These are phyloP conservation scores for Plecotus auritus DNA, from an alignment of 2,113 vertebrate genomes.

Conservation along the genomic window DNA sequence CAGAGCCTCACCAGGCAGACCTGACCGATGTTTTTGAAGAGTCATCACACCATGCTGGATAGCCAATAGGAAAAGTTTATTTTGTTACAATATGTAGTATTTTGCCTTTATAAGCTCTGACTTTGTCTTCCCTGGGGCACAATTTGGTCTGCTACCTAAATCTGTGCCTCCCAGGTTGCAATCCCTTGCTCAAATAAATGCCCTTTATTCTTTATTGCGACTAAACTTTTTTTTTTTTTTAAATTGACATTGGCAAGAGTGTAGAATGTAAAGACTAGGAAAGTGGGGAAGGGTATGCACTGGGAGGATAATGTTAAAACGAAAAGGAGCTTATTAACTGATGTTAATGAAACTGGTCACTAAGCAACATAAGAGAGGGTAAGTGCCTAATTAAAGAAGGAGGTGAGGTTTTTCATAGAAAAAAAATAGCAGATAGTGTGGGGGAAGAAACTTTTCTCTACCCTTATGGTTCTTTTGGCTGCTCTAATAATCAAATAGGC, in stretches of 20 bases:
- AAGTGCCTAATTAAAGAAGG: neutral
- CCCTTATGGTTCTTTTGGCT: neutral
- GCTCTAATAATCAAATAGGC: neutral
- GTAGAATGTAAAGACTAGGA: neutral
- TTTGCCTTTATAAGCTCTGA: neutral
- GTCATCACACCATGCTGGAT: neutral
- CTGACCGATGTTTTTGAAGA: neutral
- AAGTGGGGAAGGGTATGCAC: neutral
- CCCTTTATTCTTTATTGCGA: neutral
- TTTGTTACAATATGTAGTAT: neutral
- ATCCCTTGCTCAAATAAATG: neutral
- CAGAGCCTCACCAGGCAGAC: neutral
- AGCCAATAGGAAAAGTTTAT: neutral
- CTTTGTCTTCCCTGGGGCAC: neutral
- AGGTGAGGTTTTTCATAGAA: neutral
- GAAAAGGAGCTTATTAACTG: neutral
- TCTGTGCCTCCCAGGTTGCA: neutral
- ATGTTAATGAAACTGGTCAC: neutral
- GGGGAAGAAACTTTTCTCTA: neutral
- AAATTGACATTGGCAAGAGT: neutral
- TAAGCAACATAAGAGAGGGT: neutral
- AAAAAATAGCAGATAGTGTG: neutral
- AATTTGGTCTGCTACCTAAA: neutral
- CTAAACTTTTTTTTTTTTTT: neutral
- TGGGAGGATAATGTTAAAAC: neutral